A percentile compares a stretch with the other conserved stretches of the same genome.
These are phyloP conservation scores for Hydractinia echinata DNA, from an alignment of 30 jellyfish, hydroid and myxozoan species.

Conservation along the genomic window DNA sequence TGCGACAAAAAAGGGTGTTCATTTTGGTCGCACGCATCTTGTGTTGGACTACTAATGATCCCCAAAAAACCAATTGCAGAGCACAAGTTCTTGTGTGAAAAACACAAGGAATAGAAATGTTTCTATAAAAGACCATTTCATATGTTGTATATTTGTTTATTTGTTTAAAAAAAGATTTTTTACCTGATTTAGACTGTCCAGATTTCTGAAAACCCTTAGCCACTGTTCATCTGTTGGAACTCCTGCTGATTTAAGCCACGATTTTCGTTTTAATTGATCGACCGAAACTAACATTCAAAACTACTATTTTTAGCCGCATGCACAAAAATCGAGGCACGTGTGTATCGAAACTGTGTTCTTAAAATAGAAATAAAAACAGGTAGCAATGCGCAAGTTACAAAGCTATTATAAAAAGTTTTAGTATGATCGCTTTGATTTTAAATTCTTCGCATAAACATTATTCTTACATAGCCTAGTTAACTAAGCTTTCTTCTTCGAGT, in stretches of 20 bases:
- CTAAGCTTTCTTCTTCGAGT: too few relatives aligned
- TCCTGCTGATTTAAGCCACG: background rate
- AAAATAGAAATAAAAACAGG: too few relatives aligned
- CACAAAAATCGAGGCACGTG: too few relatives aligned
- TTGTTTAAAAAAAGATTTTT: background rate
- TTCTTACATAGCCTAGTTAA: too few relatives aligned
- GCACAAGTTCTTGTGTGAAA: background rate
- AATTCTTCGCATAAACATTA: too few relatives aligned
- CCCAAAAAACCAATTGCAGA: background rate
- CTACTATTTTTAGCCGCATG: too few relatives aligned
- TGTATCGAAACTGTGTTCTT: too few relatives aligned
- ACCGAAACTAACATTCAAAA: too few relatives aligned
- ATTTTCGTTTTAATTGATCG: too few relatives aligned
- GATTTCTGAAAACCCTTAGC: background rate
- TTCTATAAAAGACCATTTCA: background rate
- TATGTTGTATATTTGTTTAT: background rate
- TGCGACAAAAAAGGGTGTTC: constrained; percentile 3
- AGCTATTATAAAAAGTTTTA: too few relatives aligned
- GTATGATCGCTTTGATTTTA: too few relatives aligned
- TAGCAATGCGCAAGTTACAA: too few relatives aligned
- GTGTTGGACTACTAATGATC: background rate
- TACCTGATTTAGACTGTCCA: background rate
- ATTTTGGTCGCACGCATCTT: constrained; percentile 9
- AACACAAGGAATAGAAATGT: background rate
- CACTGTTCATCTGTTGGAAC: background rate